Evolutionary conservation across 1,140 invertebrate species (phyloP).

Genomic region (Aricia agestis): DNA sequence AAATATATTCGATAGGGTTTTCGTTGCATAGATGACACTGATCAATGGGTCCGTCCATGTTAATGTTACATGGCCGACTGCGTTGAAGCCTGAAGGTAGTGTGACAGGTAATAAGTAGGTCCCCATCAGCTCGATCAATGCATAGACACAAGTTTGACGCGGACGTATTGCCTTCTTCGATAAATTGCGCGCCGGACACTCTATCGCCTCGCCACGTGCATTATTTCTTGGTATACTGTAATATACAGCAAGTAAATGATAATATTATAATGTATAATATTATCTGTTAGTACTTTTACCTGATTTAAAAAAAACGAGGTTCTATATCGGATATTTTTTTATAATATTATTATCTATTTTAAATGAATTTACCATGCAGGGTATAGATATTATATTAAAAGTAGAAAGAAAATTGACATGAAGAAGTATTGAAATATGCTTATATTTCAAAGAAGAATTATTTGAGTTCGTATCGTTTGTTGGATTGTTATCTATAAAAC

Average conservation of each 20-base stretch:
- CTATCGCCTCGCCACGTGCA: not conserved
- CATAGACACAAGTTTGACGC: conserved; percentile 3
- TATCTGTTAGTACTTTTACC: too few species aligned
- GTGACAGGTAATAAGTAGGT: conserved; percentile 15
- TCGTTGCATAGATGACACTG: conserved; percentile 4
- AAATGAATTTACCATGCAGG: too few species aligned
- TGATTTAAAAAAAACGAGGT: too few species aligned
- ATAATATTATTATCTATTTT: too few species aligned
- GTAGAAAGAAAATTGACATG: too few species aligned
- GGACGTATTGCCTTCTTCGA: conserved; percentile 6
- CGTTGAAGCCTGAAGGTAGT: not conserved
- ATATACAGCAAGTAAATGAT: not conserved
- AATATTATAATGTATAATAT: too few species aligned
- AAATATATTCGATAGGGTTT: not conserved
- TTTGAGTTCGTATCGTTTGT: too few species aligned
- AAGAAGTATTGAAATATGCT: too few species aligned
- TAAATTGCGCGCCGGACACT: not conserved
- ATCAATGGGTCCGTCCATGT: conserved; percentile 6
- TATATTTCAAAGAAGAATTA: too few species aligned
- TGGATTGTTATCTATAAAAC: too few species aligned
- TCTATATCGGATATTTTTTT: too few species aligned
- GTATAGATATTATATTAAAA: too few species aligned
- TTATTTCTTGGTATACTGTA: not conserved
- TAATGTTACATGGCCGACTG: not conserved
- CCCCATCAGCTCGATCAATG: not conserved